Base-by-base conservation (phyloP, 1,140 invertebrate genomes). In the Paraescarpia echinospica region DNA sequence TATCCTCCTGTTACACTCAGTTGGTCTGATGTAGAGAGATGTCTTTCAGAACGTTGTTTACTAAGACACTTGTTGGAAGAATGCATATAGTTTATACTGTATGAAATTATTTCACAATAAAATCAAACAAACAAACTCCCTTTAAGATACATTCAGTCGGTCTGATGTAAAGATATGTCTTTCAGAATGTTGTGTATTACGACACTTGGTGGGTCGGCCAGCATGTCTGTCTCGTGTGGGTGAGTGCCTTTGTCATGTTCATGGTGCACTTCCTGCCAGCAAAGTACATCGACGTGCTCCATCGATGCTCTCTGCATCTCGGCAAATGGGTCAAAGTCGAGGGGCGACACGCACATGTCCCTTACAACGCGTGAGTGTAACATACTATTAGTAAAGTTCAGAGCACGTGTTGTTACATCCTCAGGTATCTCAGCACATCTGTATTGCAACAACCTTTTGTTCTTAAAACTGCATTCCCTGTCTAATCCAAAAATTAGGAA, bases 251-350 rank as follows among this genome's bases (percentile, higher is more conserved):
- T 94, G 97, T 97, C 14, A 97, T 98, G 94, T 97, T 98, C 93
- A 97, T 97, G 18, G 97, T 97, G 27, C 98, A 99, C 94, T 97
- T 98, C 93, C 97, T 97, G 95, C 97, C 97, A 41, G 96, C 97
- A 14, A 97, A 97, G 95, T 98, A 99, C 95, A 98, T 98, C 94
- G 98, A 99, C 96, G 97, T 98, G 31, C 96, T 99, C 59, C 99
- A 99, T 95, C 97, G 98, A 94, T 97, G 98, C 92, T 98, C 98
- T 0, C 95, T 98, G 34, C 99, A 99, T 96, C 96, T 99, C 27
- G 99, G 99, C 18, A 97, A 97, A 93, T 99, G 98, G 98, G 96
- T 97, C 90, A 97, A 97, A 95, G 96, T 98, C 91, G 97, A 98
- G 94, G 96, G 96, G 91, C 97, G 97, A 93, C 97, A 96, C 95